These are phyloP conservation scores for Ptilonorhynchus violaceus DNA, from an alignment of 2,113 vertebrate genomes.

Conservation along the genomic window DNA sequence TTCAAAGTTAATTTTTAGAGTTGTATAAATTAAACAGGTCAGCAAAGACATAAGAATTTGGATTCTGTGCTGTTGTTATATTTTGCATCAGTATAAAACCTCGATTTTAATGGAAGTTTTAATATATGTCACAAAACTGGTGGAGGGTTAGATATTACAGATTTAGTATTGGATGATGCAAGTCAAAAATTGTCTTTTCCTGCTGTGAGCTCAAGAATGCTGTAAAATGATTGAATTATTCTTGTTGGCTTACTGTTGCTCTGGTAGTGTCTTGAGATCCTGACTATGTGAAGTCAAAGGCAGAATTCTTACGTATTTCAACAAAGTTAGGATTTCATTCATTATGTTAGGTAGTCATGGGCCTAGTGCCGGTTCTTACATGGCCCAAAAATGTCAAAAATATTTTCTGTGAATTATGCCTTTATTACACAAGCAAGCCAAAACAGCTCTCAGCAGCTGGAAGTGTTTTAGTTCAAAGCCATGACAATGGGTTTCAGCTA, in stretches of 20 bases:
- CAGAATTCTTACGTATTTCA: background rate
- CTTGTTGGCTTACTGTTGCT: background rate
- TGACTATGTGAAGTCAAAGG: background rate
- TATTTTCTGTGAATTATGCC: background rate
- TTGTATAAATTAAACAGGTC: background rate
- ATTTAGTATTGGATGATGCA: background rate
- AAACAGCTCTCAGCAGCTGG: background rate
- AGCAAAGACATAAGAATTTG: background rate
- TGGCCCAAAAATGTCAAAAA: constrained; percentile 2
- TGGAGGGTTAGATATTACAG: background rate
- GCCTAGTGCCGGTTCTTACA: background rate
- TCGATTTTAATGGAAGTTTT: background rate
- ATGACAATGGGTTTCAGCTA: constrained; percentile 22
- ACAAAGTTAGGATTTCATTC: background rate
- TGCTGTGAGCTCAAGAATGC: background rate
- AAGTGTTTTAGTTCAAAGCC: background rate
- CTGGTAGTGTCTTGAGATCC: background rate
- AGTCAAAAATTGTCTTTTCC: background rate
- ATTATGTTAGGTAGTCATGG: background rate
- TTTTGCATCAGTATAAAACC: background rate
- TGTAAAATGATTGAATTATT: background rate
- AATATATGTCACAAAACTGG: background rate
- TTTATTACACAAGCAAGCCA: background rate
- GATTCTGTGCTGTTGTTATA: background rate
- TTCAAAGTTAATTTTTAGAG: background rate